Conservation (phyloP, 2,113 vertebrate species). For the Xiphias gladius region DNA sequence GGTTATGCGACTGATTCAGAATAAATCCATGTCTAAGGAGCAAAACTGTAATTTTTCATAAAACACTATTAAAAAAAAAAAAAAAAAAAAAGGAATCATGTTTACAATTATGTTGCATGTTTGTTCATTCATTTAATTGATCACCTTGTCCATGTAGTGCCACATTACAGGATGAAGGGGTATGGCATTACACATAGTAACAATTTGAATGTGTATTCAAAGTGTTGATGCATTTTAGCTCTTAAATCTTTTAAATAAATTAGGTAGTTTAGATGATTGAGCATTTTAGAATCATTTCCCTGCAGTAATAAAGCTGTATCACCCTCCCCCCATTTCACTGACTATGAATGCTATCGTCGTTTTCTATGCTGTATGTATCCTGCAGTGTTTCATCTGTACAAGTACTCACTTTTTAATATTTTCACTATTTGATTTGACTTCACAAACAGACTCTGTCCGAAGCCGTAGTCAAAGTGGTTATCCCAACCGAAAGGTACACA, state of each 20-base stretch:
- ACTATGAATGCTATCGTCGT: constrained; percentile 56
- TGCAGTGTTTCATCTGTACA: constrained; percentile 84
- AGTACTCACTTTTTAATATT: constrained; percentile 85
- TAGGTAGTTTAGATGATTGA: constrained; percentile 1
- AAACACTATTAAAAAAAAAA: background rate
- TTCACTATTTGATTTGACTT: constrained; percentile 87
- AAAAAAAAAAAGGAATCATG: background rate
- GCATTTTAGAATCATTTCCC: background rate
- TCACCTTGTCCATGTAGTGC: background rate
- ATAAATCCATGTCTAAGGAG: background rate
- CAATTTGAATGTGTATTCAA: constrained; percentile 22
- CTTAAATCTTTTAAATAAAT: background rate
- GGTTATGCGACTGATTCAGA: background rate
- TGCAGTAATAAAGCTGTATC: constrained; percentile 30
- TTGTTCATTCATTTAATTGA: constrained; percentile 3
- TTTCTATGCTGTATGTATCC: constrained; percentile 81
- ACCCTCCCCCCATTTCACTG: constrained; percentile 34
- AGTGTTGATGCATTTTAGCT: background rate
- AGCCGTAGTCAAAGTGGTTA: constrained; percentile 90
- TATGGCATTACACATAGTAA: background rate
- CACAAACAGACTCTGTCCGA: constrained; percentile 90
- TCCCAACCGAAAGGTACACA: constrained; percentile 90
- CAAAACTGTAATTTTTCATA: background rate
- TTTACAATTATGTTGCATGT: constrained; percentile 2
- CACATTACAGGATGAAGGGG: background rate